phyloP scores from a whole-genome alignment of 1,140 invertebrate species.

The Drosophila truncata region DNA sequence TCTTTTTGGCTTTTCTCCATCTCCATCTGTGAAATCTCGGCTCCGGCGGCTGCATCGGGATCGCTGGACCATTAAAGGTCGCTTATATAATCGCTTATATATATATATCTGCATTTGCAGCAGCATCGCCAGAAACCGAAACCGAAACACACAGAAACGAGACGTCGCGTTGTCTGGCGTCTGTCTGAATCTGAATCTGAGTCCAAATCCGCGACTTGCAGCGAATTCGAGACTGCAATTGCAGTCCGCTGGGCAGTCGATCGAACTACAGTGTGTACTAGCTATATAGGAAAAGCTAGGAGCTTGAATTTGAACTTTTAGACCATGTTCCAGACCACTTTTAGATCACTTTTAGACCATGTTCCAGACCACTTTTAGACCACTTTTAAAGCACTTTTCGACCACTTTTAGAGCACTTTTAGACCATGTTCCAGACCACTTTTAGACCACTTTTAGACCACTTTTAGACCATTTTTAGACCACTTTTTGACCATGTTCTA shows the following conservation, averaged over 20 bases:
- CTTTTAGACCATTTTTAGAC: too few species aligned
- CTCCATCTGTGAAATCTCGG: conserved; percentile 22
- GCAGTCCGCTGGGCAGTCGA: conserved; percentile 49
- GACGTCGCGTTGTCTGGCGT: conserved; percentile 56
- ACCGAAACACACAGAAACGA: conserved; percentile 50
- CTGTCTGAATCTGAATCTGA: conserved; percentile 30
- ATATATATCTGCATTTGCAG: conserved; percentile 76
- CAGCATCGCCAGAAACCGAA: conserved; percentile 56
- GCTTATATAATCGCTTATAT: conserved; percentile 69
- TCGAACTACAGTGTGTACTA: conserved; percentile 34
- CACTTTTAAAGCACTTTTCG: too few species aligned
- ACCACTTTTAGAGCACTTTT: too few species aligned
- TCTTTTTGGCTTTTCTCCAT: conserved; percentile 15
- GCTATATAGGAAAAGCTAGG: not conserved
- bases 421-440: too few species aligned
- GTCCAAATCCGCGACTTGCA: conserved; percentile 28
- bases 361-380: too few species aligned
- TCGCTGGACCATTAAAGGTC: conserved; percentile 85
- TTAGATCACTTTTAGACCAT: too few species aligned
- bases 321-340: too few species aligned
- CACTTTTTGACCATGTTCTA: too few species aligned
- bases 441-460: too few species aligned
- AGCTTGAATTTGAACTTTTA: too few species aligned
- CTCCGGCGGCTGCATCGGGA: conserved; percentile 59
- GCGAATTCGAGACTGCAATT: conserved; percentile 43